These are phyloP conservation scores for Nesoenas mayeri DNA, from an alignment of 2,113 vertebrate species.

Conservation along the genomic window DNA sequence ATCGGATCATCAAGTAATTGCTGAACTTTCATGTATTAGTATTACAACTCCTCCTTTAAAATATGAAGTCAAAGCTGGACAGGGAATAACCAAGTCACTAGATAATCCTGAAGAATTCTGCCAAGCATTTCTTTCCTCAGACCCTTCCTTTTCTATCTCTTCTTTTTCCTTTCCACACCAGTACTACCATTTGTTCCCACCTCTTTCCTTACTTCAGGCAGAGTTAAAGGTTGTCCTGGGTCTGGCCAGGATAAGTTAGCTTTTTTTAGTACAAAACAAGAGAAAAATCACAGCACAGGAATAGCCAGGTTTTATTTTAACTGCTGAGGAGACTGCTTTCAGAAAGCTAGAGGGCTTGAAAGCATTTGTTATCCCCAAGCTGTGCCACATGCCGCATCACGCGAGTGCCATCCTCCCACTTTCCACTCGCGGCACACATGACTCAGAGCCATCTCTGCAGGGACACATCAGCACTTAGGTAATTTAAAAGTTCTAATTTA, in stretches of 20 bases:
- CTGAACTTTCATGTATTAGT: not conserved
- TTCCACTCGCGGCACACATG: not conserved
- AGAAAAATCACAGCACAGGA: not conserved
- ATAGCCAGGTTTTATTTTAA: not conserved
- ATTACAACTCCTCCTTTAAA: not conserved
- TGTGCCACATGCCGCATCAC: constrained; percentile 11
- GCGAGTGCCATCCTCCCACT: constrained; percentile 30
- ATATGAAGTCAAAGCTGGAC: not conserved
- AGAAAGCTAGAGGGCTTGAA: not conserved
- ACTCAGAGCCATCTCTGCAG: not conserved
- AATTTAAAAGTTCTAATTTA: constrained; percentile 59
- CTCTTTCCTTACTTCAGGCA: not conserved
- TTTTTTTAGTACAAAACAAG: not conserved
- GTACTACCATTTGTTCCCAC: not conserved
- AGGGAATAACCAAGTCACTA: not conserved
- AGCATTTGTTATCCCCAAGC: not conserved
- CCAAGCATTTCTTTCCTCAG: not conserved
- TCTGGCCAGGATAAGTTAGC: not conserved
- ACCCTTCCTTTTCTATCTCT: not conserved
- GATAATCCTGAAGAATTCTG: not conserved
- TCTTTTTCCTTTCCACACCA: not conserved
- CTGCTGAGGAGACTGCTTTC: not conserved
- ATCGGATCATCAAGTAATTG: not conserved
- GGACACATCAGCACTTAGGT: constrained; percentile 43
- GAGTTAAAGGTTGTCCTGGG: not conserved